Conservation (phyloP, 2,113 vertebrate genomes). For the Noturus placidus region DNA sequence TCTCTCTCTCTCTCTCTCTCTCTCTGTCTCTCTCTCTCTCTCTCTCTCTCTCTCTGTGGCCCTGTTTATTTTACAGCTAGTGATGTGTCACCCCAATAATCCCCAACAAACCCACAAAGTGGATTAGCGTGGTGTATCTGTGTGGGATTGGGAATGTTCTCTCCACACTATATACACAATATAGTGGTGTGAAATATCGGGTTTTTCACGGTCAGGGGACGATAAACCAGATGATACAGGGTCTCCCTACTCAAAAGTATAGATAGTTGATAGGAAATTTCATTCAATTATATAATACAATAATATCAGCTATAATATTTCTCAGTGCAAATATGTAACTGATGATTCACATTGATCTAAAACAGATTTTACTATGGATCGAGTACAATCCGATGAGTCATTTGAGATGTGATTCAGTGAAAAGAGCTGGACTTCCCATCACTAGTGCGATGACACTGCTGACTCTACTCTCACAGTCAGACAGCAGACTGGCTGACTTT, state of each 20-base stretch:
- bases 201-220: neutral
- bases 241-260: neutral
- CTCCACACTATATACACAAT: neutral
- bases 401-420: neutral
- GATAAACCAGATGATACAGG: neutral
- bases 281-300: neutral
- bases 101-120: slow-evolving; percentile 4
- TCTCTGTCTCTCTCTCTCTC: neutral
- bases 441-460: neutral
- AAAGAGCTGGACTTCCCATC: neutral
- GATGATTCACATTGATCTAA: no score
- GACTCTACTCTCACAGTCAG: neutral
- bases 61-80: neutral
- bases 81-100: neutral
- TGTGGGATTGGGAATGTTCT: neutral
- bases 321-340: no score
- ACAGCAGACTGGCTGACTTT: neutral
- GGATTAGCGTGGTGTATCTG: neutral
- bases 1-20: neutral
- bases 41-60: neutral
- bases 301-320: neutral
- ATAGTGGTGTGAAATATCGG: neutral
- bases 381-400: neutral
- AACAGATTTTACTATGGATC: no score
- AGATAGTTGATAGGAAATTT: neutral